Percentiles rank a stretch among this genome's conserved stretches.
Conservation (phyloP, 2,113 vertebrate species). For the Chaetodon trifascialis region DNA sequence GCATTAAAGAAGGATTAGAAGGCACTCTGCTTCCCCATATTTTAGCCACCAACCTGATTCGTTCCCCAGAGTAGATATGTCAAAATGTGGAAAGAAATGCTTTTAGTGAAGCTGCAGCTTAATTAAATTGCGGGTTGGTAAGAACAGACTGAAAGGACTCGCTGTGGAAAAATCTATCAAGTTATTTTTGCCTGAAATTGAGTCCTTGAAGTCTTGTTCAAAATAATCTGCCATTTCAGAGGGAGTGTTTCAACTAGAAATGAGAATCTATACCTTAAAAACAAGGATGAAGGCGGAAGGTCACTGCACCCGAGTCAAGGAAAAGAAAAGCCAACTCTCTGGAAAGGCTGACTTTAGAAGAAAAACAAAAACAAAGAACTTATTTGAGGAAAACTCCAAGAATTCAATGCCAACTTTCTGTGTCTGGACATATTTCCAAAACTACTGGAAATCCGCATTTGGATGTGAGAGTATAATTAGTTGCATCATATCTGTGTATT, state of each 20-base stretch:
- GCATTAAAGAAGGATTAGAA: background rate
- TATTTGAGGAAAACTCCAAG: background rate
- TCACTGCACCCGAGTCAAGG: background rate
- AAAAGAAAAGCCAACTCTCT: background rate
- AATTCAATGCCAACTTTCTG: background rate
- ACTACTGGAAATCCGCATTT: too few species aligned
- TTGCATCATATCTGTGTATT: too few species aligned
- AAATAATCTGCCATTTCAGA: background rate
- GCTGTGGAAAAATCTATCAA: background rate
- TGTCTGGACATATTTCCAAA: too few species aligned
- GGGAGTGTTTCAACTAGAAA: background rate
- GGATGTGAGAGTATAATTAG: background rate
- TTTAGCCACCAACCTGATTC: too few species aligned
- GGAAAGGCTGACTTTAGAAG: background rate
- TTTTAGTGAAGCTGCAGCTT: background rate
- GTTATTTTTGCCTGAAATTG: background rate
- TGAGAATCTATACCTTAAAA: background rate
- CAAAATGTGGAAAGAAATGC: background rate
- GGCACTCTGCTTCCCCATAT: background rate
- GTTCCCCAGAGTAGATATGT: background rate
- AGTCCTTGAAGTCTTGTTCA: background rate
- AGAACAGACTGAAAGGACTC: too few species aligned
- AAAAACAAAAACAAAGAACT: too few species aligned
- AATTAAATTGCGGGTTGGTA: background rate
- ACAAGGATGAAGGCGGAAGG: background rate